Conservation (phyloP, 1,140 invertebrate species). For the Solenopsis invicta region DNA sequence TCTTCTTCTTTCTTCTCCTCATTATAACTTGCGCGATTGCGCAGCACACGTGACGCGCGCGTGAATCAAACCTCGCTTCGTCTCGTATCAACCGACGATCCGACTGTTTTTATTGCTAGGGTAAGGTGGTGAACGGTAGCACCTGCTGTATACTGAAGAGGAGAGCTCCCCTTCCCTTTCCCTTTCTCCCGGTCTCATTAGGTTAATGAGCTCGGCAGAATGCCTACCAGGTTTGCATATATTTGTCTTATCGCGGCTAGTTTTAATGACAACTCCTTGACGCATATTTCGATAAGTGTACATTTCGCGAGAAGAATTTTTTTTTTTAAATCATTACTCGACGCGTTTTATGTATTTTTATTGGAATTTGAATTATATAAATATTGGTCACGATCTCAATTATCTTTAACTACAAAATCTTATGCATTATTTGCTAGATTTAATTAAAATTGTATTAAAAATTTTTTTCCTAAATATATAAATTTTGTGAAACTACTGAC, state of each 20-base stretch:
- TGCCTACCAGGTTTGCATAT: neutral
- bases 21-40: constrained; percentile 19
- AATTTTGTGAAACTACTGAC: neutral
- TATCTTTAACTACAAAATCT: neutral
- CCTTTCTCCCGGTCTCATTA: neutral
- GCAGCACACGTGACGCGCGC: constrained; percentile 44
- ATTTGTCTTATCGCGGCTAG: neutral
- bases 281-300: neutral
- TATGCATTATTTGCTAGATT: neutral
- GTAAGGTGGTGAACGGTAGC: constrained; percentile 19
- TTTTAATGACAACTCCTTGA: neutral
- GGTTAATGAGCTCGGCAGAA: constrained; percentile 10
- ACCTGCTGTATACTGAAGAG: constrained; percentile 9
- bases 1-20: constrained; percentile 26
- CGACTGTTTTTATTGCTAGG: neutral
- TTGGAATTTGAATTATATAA: neutral
- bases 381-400: neutral
- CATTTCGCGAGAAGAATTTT: neutral
- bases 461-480: neutral
- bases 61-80: constrained; percentile 37
- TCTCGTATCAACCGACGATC: constrained; percentile 19
- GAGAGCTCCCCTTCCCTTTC: neutral
- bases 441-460: constrained; percentile 7
- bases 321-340: neutral
- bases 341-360: neutral